Percentiles rank a stretch among this genome's conserved stretches.
Evolutionary conservation across 2,888 invertebrate species (phyloP).

Genomic region (Atherix ibis): DNA sequence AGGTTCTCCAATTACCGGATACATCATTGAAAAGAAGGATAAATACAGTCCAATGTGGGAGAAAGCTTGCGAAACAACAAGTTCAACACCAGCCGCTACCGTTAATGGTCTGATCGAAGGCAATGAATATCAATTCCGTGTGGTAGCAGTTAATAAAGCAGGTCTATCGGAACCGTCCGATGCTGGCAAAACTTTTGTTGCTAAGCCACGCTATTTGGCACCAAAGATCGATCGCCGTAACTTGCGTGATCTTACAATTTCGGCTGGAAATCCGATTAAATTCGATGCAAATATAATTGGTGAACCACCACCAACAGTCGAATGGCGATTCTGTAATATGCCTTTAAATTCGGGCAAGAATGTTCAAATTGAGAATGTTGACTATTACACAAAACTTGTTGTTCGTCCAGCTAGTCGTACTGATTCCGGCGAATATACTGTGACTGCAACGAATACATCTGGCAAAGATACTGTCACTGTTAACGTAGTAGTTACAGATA

Average conservation of each 20-base stretch:
- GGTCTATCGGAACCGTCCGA: constrained; percentile 88
- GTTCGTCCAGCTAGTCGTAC: constrained; percentile 65
- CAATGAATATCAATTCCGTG: constrained; percentile 92
- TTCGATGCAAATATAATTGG: constrained; percentile 87
- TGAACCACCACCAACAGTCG: constrained; percentile 86
- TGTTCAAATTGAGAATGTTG: constrained; percentile 64
- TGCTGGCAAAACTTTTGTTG: constrained; percentile 67
- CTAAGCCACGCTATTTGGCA: constrained; percentile 77
- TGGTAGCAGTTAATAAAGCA: constrained; percentile 88
- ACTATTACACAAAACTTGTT: constrained; percentile 75
- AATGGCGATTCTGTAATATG: constrained; percentile 79
- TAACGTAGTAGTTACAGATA: constrained; percentile 72
- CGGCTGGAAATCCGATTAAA: constrained; percentile 84
- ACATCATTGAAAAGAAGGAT: constrained; percentile 84
- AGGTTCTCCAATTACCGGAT: constrained; percentile 86
- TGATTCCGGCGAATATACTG: constrained; percentile 76
- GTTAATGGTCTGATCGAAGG: constrained; percentile 89
- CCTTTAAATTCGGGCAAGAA: constrained; percentile 54
- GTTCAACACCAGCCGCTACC: constrained; percentile 55
- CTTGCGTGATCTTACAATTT: constrained; percentile 75
- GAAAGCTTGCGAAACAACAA: constrained; percentile 71
- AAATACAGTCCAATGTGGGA: constrained; percentile 89
- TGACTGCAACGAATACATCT: constrained; percentile 72
- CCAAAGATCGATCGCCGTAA: constrained; percentile 92
- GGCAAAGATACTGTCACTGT: constrained; percentile 73